Evolutionary conservation across 2,113 vertebrate species (phyloP).

Genomic region (Sitta europaea): DNA sequence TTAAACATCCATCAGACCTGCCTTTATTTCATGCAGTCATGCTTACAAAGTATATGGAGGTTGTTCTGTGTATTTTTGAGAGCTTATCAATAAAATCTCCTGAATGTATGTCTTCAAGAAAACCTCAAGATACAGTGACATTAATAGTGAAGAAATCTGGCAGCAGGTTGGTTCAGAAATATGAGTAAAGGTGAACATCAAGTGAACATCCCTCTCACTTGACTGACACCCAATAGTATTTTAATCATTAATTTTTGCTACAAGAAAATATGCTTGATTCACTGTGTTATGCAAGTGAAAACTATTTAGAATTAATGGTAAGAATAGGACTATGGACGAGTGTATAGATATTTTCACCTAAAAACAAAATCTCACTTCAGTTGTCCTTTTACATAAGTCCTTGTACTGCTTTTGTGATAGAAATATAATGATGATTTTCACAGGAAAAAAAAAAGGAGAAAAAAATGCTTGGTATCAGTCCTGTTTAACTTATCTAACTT

Average conservation of each 20-base stretch:
- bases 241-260: background rate
- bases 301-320: background rate
- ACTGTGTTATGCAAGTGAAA: background rate
- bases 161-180: background rate
- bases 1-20: slow-evolving; percentile 18
- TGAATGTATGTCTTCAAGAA: background rate
- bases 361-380: background rate
- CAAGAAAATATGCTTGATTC: background rate
- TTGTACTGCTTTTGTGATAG: background rate
- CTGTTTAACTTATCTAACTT: background rate
- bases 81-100: background rate
- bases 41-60: background rate
- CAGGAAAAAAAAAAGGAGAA: rapidly evolving
- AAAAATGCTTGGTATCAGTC: background rate
- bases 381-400: background rate
- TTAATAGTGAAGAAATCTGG: background rate
- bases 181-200: background rate
- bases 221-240: background rate
- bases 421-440: background rate
- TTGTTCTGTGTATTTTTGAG: background rate
- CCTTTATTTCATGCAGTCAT: slow-evolving; percentile 27
- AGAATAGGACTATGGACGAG: background rate
- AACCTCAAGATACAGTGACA: background rate
- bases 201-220: background rate
- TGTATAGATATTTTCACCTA: background rate